Evolutionary conservation across 2,797 vertebrate genomes (phyloP).

Genomic region (Chaenodraco wilsoni): DNA sequence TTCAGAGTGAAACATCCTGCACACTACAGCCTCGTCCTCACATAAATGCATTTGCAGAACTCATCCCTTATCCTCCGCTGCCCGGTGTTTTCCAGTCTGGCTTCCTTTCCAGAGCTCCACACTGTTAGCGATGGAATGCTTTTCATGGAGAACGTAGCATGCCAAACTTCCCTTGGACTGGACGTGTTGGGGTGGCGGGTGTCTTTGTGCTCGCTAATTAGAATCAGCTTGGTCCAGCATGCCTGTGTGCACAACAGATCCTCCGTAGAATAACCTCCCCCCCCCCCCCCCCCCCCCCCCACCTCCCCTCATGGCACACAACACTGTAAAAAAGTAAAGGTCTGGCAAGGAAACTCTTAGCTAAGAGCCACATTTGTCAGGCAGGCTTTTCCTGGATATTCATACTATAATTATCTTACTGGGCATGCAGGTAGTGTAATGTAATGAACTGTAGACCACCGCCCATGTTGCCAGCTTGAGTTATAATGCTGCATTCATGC

Average conservation of each 20-base stretch:
- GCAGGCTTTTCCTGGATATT: constrained; percentile 27
- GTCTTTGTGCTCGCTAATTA: constrained; percentile 74
- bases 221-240: constrained; percentile 60
- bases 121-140: constrained; percentile 55
- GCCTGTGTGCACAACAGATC: constrained; percentile 49
- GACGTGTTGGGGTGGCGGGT: constrained; percentile 47
- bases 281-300: constrained; percentile 8
- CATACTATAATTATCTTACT: constrained; percentile 26
- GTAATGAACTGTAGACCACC: neutral
- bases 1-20: constrained; percentile 1
- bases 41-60: constrained; percentile 6
- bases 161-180: constrained; percentile 55
- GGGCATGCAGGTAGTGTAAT: constrained; percentile 28
- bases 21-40: neutral
- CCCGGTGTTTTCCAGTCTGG: constrained; percentile 32
- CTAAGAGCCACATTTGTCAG: constrained; percentile 28
- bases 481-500: neutral
- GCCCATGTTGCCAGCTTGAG: neutral
- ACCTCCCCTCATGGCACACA: constrained; percentile 26
- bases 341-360: constrained; percentile 21
- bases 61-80: constrained; percentile 28
- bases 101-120: constrained; percentile 36
- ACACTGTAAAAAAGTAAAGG: constrained; percentile 35
- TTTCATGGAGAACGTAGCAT: constrained; percentile 49
- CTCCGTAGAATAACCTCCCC: constrained; percentile 37